Base-by-base conservation (phyloP, 2,888 invertebrate genomes). In the Hydropsyche betteni region DNA sequence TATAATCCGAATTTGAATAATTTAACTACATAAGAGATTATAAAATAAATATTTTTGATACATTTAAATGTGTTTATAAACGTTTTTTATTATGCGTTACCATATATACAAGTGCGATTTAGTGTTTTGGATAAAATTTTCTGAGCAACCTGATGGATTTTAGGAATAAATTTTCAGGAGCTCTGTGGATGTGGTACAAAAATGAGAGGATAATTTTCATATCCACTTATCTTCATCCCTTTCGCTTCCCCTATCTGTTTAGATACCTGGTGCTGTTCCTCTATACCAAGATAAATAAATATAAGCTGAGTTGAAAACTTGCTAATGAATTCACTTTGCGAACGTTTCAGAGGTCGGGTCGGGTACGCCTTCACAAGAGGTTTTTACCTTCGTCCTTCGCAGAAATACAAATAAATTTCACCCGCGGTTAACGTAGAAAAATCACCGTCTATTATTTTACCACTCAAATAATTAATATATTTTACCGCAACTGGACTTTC, bases 251-350 rank as follows among this genome's bases (percentile, higher is more conserved):
- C 14, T 53, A 16, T 16, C 16, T 53, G n/a, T n/a, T 12, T 14
- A 14, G 16, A 16, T 58, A 8, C 58, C 14, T 58, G 8, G 4
- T 8, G 4, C 44, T 44, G 7, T 44, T 44, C 3, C 7, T 1
- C 7, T 44, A 44, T 44, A 1, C 44, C 7, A 44, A 16, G 58
- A 58, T 58, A 58, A 58, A 58, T 58, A 58, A 58, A 58, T 58
- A 24, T 58, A 58, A 58, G 58, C 24, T 58, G 58, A 58, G 58
- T 58, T 24, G 16, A 58, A 44, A 44, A 16, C 58, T 58, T 58
- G 58, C 16, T 58, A 58, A 58, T 58, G 58, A 58, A 58, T 58
- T 58, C 58, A 58, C 58, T 58, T 58, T 58, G 24, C 58, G 58
- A 58, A 24, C 58, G 5, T 24, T 58, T 14, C 58, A 16, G 16